These are phyloP conservation scores for Austrolebias charrua DNA, from an alignment of 2,797 vertebrate species.

Conservation along the genomic window DNA sequence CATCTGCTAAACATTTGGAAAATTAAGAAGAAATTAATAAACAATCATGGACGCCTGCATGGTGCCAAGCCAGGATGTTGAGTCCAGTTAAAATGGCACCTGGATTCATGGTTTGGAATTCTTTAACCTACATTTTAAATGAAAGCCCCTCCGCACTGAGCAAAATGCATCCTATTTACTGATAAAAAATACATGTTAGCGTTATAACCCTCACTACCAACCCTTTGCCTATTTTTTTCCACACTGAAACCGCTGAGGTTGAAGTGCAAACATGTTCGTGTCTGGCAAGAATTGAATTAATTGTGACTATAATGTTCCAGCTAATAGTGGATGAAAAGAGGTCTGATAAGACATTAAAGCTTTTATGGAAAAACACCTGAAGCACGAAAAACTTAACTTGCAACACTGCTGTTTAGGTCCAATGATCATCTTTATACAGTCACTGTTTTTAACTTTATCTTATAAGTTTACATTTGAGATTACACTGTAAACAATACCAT, in stretches of 20 bases:
- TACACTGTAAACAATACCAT: neutral
- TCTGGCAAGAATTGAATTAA: conserved; percentile 64
- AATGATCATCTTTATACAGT: conserved; percentile 35
- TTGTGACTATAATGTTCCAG: conserved; percentile 67
- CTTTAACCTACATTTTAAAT: conserved; percentile 73
- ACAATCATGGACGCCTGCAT: conserved; percentile 75
- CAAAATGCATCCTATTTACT: conserved; percentile 74
- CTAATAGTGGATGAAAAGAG: conserved; percentile 53
- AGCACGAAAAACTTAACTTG: conserved; percentile 51
- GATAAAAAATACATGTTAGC: conserved; percentile 64
- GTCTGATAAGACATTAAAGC: conserved; percentile 59
- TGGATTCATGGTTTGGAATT: conserved; percentile 77
- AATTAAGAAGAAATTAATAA: conserved; percentile 83
- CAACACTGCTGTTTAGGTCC: conserved; percentile 45
- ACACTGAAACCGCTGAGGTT: conserved; percentile 48
- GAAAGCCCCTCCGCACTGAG: conserved; percentile 64
- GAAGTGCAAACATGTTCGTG: conserved; percentile 69
- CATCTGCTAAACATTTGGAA: conserved; percentile 82
- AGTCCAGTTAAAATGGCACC: conserved; percentile 77
- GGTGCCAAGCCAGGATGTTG: conserved; percentile 74
- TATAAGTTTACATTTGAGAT: neutral
- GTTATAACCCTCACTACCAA: too few species aligned
- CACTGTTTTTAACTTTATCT: neutral
- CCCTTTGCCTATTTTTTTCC: conserved; percentile 32
- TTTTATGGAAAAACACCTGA: conserved; percentile 51